These are phyloP conservation scores for Penaeus monodon DNA, from an alignment of 2,888 invertebrate genomes.

Conservation along the genomic window DNA sequence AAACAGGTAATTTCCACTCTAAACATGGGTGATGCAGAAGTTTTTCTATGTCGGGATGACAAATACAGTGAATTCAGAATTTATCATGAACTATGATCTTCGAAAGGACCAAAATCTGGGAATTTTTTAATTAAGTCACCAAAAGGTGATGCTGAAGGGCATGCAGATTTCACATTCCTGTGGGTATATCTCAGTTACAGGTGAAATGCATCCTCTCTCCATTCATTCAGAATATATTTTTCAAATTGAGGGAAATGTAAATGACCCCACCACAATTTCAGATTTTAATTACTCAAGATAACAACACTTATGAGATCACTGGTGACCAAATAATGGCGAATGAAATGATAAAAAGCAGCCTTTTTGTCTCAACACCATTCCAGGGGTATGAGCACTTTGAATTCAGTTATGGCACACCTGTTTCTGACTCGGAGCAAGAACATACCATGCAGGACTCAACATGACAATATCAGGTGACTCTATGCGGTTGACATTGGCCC, in stretches of 20 bases:
- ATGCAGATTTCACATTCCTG: neutral
- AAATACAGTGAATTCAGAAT: constrained; percentile 26
- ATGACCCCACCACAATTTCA: constrained; percentile 7
- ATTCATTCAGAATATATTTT: constrained; percentile 41
- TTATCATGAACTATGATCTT: neutral
- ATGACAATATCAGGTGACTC: neutral
- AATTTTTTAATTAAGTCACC: constrained; percentile 23
- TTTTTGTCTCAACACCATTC: too few species aligned
- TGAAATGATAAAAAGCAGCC: too few species aligned
- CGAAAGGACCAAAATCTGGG: neutral
- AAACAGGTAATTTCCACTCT: constrained; percentile 13
- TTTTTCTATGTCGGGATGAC: constrained; percentile 16
- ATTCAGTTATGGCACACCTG: constrained; percentile 15
- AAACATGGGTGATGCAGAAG: neutral
- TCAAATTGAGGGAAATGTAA: neutral
- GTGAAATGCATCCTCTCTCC: constrained; percentile 43
- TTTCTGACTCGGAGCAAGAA: constrained; percentile 1
- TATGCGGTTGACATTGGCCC: constrained; percentile 26
- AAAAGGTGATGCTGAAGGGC: constrained; percentile 45
- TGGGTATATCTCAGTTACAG: neutral
- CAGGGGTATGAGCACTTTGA: constrained; percentile 18
- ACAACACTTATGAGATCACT: constrained; percentile 1
- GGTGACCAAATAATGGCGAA: too few species aligned
- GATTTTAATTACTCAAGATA: constrained; percentile 26
- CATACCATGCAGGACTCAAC: neutral